Evolutionary conservation across 2,797 vertebrate species (phyloP).

Genomic region (Cephalopachus bancanus): DNA sequence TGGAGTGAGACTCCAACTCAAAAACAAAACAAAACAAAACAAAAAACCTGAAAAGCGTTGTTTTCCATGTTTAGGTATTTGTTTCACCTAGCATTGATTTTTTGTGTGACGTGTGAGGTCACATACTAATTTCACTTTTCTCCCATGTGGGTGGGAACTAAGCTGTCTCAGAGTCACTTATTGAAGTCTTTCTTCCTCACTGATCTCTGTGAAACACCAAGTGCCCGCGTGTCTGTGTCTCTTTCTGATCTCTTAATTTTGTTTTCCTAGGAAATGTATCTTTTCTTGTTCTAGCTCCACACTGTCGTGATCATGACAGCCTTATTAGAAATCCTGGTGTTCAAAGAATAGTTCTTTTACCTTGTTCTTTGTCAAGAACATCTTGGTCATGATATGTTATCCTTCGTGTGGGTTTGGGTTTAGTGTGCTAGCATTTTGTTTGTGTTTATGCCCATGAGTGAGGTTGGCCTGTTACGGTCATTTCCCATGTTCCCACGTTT

Average conservation of each 20-base stretch:
- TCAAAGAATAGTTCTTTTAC: background rate
- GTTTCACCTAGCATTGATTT: background rate
- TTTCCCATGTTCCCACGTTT: accelerated
- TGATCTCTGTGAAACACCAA: background rate
- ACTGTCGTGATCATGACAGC: background rate
- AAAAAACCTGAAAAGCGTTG: background rate
- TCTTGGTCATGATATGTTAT: too few relatives aligned
- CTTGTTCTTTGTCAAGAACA: background rate
- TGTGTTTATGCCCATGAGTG: background rate
- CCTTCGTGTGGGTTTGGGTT: background rate
- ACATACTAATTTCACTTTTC: background rate
- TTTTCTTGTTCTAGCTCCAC: background rate
- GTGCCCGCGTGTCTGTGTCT: background rate
- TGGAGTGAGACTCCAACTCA: too few relatives aligned
- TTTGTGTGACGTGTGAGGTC: background rate
- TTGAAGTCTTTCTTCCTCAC: background rate
- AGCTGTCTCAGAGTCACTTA: too few relatives aligned
- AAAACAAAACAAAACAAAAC: too few relatives aligned
- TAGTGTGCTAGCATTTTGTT: background rate
- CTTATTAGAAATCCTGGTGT: accelerated
- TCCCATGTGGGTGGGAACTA: accelerated
- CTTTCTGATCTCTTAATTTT: background rate
- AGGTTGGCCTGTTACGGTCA: accelerated
- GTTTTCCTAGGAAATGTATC: background rate
- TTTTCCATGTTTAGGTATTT: accelerated